These are phyloP conservation scores for Mizuhopecten yessoensis DNA, from an alignment of 1,140 invertebrate genomes.

Conservation along the genomic window DNA sequence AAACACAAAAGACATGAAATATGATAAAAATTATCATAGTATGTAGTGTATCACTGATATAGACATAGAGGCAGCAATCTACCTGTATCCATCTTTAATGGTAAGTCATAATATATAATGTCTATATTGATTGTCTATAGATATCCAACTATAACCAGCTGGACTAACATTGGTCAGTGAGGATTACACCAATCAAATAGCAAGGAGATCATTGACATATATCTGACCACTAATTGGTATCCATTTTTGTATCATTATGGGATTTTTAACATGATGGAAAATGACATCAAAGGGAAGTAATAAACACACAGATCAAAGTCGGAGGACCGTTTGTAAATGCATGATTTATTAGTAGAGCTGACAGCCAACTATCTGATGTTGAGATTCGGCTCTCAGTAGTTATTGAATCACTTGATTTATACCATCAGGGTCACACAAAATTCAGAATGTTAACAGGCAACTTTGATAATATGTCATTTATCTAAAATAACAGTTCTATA, in stretches of 20 bases:
- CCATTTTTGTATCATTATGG: not conserved
- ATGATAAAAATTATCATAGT: too few relatives aligned
- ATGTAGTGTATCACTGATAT: too few relatives aligned
- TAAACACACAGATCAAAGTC: not conserved
- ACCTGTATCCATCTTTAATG: too few relatives aligned
- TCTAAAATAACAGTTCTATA: not conserved
- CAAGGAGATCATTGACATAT: not conserved
- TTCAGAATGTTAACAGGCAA: not conserved
- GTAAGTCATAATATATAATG: too few relatives aligned
- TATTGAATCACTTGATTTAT: not conserved
- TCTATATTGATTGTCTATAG: not conserved
- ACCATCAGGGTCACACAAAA: not conserved
- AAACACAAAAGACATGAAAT: too few relatives aligned
- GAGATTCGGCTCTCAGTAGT: not conserved
- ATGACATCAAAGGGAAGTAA: conserved; percentile 7
- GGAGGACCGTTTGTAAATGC: not conserved
- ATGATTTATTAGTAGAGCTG: conserved; percentile 15
- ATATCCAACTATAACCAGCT: too few relatives aligned
- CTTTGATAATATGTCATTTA: not conserved
- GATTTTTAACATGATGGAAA: not conserved
- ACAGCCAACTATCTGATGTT: not conserved
- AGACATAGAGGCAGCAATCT: too few relatives aligned
- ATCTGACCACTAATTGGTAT: not conserved
- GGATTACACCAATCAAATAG: too few relatives aligned
- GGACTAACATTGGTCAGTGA: too few relatives aligned